phyloP scores from a whole-genome alignment of 1,140 invertebrate species.

The Drosophila nasuta region DNA sequence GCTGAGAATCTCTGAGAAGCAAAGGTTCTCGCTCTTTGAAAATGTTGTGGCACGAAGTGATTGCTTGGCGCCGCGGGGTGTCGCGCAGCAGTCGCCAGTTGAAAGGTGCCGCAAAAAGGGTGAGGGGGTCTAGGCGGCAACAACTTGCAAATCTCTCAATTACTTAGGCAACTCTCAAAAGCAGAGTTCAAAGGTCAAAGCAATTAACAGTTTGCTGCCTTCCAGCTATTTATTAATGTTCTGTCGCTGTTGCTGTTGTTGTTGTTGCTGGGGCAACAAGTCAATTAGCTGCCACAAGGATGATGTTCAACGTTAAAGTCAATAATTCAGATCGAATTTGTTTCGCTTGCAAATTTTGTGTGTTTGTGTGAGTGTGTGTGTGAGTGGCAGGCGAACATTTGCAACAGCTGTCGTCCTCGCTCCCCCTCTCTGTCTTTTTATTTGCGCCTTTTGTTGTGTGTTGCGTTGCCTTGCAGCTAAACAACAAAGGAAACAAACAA shows the following conservation, averaged over 20 bases:
- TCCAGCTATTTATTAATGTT: slow-evolving; percentile 45
- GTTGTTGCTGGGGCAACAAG: slow-evolving; percentile 29
- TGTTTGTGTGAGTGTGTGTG: too few relatives aligned
- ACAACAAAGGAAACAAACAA: slow-evolving; percentile 32
- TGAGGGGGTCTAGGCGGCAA: not conserved
- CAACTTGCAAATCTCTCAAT: slow-evolving; percentile 24
- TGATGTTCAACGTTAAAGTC: slow-evolving; percentile 21
- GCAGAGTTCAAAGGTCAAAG: slow-evolving; percentile 44
- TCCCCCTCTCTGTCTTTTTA: too few relatives aligned
- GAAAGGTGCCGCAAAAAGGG: not conserved
- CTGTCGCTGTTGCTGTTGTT: not conserved
- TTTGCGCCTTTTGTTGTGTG: not conserved
- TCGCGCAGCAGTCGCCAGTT: not conserved
- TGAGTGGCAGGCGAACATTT: slow-evolving; percentile 3
- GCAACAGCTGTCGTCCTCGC: slow-evolving; percentile 6
- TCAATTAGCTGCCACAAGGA: slow-evolving; percentile 39
- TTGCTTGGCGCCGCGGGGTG: slow-evolving; percentile 19
- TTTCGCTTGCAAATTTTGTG: not conserved
- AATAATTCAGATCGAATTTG: slow-evolving; percentile 35
- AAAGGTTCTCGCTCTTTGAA: not conserved
- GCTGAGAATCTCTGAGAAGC: not conserved
- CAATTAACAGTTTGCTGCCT: slow-evolving; percentile 45
- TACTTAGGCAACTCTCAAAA: slow-evolving; percentile 20
- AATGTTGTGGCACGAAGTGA: slow-evolving; percentile 10
- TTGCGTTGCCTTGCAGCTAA: slow-evolving; percentile 3